Evolutionary conservation across 2,888 invertebrate species (phyloP), one percentile per base, ranked within the genome.

Genomic region (Mesochorus sp.): DNA sequence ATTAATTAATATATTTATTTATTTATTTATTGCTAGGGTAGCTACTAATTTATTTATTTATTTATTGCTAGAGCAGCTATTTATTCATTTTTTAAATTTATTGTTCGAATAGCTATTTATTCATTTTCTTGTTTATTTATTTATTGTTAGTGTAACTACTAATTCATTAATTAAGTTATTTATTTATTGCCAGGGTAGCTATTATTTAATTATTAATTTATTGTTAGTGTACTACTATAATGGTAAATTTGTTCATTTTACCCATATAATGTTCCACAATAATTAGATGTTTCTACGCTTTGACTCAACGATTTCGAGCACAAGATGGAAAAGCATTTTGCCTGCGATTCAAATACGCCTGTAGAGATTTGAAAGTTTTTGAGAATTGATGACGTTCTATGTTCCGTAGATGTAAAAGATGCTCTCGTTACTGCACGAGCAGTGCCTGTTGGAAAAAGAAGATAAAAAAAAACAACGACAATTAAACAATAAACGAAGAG

Each of bases 201-300:
- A n/a, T n/a, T n/a, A n/a, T n/a, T n/a, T n/a, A n/a, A n/a, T n/a
- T n/a, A n/a, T n/a, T n/a, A n/a, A n/a, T n/a, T n/a, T n/a, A n/a
- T n/a, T n/a, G n/a, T n/a, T n/a, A n/a, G n/a, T n/a, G n/a, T 14
- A 39, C 12, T 12, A 39, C 39, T 5, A 12, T 0, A 24, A 37
- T 49, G 1, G 14, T 17, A 28, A 1, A 39, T 49, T 12, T 19
- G 51, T 24, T 37, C 24, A 34, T 26, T 39, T 57, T 71, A 79
- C 76, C 76, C 64, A 44, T 74, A 74, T 34, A 78, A 59, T 10
- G 62, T 57, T 49, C 28, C 76, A 61, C 49, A 64, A 24, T 42
- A 47, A 61, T 49, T 76, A 34, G 14, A 64, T n/a, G 31, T 44
- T 6, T 26, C 26, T 19, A 26, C 55, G 1, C 53, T 59, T 1